phyloP scores from a whole-genome alignment of 2,113 vertebrate species.

The Python bivittatus region DNA sequence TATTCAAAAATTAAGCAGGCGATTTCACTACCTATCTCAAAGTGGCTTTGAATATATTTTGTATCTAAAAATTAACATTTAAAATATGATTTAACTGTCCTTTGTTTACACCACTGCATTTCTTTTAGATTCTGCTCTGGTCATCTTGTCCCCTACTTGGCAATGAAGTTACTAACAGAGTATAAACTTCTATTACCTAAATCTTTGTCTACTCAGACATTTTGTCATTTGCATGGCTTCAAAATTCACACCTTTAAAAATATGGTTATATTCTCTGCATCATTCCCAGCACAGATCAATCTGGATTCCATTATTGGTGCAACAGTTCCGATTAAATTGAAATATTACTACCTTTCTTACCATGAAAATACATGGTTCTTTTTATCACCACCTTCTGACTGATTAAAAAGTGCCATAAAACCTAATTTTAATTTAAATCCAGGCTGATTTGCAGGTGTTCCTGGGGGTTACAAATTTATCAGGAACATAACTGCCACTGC shows the following conservation, averaged over 20 bases:
- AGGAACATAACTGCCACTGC: conserved; percentile 89
- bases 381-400: conserved; percentile 86
- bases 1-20: conserved; percentile 47
- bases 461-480: conserved; percentile 90
- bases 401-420: conserved; percentile 89
- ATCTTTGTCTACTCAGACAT: conserved; percentile 53
- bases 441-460: conserved; percentile 89
- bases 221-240: conserved; percentile 44
- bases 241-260: conserved; percentile 74
- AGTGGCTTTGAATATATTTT: conserved; percentile 28
- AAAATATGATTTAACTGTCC: conserved; percentile 53
- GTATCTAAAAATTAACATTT: conserved; percentile 13
- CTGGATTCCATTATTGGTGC: conserved; percentile 82
- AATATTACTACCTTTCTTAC: conserved; percentile 85
- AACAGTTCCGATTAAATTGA: conserved; percentile 82
- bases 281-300: conserved; percentile 77
- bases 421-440: conserved; percentile 89
- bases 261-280: conserved; percentile 78
- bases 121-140: conserved; percentile 21
- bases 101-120: conserved; percentile 38
- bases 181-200: conserved; percentile 52
- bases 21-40: conserved; percentile 26
- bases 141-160: not conserved
- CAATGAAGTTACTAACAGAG: conserved; percentile 39
- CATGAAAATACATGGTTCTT: conserved; percentile 81